phyloP scores from a whole-genome alignment of 2,888 invertebrate species.

The Brenthis daphne region DNA sequence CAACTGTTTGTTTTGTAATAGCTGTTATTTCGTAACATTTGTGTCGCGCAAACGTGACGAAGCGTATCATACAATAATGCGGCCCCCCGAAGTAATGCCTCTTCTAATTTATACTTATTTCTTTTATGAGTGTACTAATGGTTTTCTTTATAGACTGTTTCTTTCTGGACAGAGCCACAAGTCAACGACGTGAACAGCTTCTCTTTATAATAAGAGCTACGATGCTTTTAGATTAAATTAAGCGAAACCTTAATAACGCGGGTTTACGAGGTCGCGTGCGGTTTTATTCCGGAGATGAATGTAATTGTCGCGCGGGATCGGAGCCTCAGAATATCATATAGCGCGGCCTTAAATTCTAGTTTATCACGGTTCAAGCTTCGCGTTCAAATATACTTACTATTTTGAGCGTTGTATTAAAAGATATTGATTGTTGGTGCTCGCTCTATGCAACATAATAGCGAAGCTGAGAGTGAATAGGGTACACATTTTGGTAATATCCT shows the following conservation, averaged over 20 bases:
- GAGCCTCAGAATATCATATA: conserved; percentile 35
- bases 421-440: conserved; percentile 7
- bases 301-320: conserved; percentile 40
- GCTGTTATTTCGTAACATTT: conserved; percentile 74
- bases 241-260: conserved; percentile 51
- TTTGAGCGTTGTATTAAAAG: conserved; percentile 10
- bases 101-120: conserved; percentile 78
- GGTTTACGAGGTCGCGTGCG: conserved; percentile 41
- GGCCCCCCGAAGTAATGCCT: conserved; percentile 67
- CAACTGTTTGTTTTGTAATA: conserved; percentile 62
- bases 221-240: conserved; percentile 61
- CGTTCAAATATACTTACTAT: neutral
- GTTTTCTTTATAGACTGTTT: conserved; percentile 67
- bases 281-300: conserved; percentile 45
- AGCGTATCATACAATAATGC: conserved; percentile 67
- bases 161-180: conserved; percentile 57
- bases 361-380: conserved; percentile 11
- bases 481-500: no score
- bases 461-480: no score
- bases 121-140: conserved; percentile 75
- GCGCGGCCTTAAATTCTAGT: conserved; percentile 26
- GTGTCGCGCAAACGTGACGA: conserved; percentile 69
- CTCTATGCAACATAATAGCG: neutral
- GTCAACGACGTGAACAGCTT: conserved; percentile 51
- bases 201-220: conserved; percentile 46